Base-by-base conservation (phyloP, 2,797 vertebrate genomes). In the Halcyon smyrnensis region DNA sequence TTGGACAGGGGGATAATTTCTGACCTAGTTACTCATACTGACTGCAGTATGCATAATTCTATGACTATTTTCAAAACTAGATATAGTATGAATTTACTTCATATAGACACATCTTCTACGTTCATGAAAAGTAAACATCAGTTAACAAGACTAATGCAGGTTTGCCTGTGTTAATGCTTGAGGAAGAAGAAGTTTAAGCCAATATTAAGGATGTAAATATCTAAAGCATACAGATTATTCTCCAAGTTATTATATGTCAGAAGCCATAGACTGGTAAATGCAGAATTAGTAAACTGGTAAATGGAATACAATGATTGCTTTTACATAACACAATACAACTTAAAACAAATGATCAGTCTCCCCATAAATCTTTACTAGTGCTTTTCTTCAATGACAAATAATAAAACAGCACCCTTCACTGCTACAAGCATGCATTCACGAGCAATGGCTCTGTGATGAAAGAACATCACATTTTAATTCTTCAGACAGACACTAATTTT, bases 381-480 rank as follows among this genome's bases (percentile, higher is more conserved):
- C 76, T 93, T 93, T 95, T 79, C 80, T 51, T 73, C 51, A 84
- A 53, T 74, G 89, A 56, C 77, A 89, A 91, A 81, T 81, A 90
- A 81, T 65, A 73, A 48, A 93, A 73, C 65, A 91, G 23, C 54
- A 90, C 14, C 62, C 43, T 94, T 94, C 63, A 59, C 43, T 74
- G 73, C 59, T 79, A 67, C 1, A 4, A 69, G 28, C 1, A 0
- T 70, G 77, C 63, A 69, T 88, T 87, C 79, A 95, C 5, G 1
- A 95, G 85, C 70, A 90, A 82, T 32, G 68, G 63, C 59, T 95
- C 93, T 77, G 60, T 60, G 83, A 95, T 84, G 67, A 94, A 93
- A 93, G 85, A 94, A 86, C 50, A 64, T 93, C 77, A 87, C 80
- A 90, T 95, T 95, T 91, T 93, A 94, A 90, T 96, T 94, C 94